Base-by-base conservation (phyloP, 2,113 vertebrate genomes). In the Forbesichthys agassizii region DNA sequence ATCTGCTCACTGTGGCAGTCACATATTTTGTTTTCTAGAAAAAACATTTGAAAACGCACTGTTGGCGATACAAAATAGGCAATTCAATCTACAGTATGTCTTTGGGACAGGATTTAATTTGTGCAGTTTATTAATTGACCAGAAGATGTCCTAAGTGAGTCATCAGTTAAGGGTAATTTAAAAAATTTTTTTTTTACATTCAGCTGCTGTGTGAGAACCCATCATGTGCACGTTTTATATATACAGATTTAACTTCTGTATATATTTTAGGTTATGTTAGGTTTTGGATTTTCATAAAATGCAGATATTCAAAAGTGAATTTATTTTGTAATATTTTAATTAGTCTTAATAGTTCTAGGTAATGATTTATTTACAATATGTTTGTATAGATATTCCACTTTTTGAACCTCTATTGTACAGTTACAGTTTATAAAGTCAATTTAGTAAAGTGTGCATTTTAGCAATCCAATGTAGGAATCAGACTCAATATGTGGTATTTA, bases 371-470 rank as follows among this genome's bases (percentile, higher is more conserved):
- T 86, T 83, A 75, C 84, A 77, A 69, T 81, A 75, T 85, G 77
- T 89, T 86, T 88, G 83, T 91, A 88, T 90, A 88, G 76, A 88
- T 79, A 86, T 79, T 71, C 77, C 82, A 84, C 89, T 88, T 64
- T 61, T 80, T 81, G 67, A 90, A 86, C 84, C 71, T 90, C 80
- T 89, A 87, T 86, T 90, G 87, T 84, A 88, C 88, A 90, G 78
- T 91, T 81, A 82, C 90, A 87, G 91, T 90, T 84, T 85, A 89
- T 87, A 80, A 84, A 80, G 82, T 87, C 75, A 86, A 73, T 87
- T 88, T 84, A 89, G 75, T 79, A 83, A 79, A 90, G 86, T 89
- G 86, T 89, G 81, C 81, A 90, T 87, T 90, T 92, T 90, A 90
- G 89, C 86, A 78, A 83, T 83, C 71, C 73, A 78, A 68, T 88